A percentile compares a stretch with the other conserved stretches of the same genome.
Evolutionary conservation across 2,888 invertebrate genomes (phyloP).

Genomic region (Tetranychus truncatus): DNA sequence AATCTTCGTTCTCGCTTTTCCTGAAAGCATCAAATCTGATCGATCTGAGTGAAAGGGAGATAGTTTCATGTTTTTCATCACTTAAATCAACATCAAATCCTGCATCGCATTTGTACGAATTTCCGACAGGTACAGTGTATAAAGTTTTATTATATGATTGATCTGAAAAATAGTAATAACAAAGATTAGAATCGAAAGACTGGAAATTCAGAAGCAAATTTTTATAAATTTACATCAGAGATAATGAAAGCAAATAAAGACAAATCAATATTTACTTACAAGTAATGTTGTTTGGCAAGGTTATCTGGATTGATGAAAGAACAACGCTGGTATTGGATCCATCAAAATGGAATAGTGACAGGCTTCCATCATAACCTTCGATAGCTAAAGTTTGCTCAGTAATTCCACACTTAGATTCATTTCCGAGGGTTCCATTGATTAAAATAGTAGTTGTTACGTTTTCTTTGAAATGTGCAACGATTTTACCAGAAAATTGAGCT

Average conservation of each 20-base stretch:
- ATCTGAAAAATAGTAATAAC: neutral
- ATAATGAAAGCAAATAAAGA: too few relatives aligned
- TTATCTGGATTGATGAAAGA: too few relatives aligned
- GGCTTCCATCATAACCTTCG: too few relatives aligned
- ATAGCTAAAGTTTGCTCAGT: neutral
- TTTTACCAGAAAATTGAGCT: neutral
- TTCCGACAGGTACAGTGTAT: neutral
- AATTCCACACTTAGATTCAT: neutral
- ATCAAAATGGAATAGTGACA: too few relatives aligned
- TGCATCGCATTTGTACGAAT: neutral
- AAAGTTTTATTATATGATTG: neutral
- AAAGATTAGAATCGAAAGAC: neutral
- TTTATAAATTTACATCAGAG: too few relatives aligned
- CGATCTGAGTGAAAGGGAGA: neutral
- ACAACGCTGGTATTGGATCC: too few relatives aligned
- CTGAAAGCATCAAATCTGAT: slow-evolving; percentile 6
- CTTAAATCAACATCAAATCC: neutral
- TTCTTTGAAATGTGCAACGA: neutral
- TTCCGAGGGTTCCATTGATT: neutral
- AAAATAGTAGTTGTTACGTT: neutral
- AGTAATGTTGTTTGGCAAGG: too few relatives aligned
- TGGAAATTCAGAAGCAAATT: too few relatives aligned
- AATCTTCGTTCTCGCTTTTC: neutral
- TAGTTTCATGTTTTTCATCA: neutral
- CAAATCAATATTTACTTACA: too few relatives aligned